A percentile compares a stretch with the other conserved stretches of the same genome.
Conservation (phyloP, 2,113 vertebrate species). For the Triplophysa rosa region DNA sequence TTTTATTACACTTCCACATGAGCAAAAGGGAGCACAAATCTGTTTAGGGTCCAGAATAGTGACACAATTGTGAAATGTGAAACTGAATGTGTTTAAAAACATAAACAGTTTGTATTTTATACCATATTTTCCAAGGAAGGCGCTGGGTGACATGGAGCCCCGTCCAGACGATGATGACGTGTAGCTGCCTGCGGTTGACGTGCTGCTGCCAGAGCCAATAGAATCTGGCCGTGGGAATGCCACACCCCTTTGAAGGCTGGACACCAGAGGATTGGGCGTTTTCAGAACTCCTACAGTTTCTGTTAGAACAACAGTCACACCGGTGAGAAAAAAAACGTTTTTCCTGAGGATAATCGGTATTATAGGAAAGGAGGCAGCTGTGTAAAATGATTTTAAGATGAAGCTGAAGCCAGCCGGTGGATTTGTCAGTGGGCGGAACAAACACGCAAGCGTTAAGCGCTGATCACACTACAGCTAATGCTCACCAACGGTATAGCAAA, state of each 20-base stretch:
- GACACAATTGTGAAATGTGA: too few relatives aligned
- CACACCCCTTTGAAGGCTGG: slow-evolving; percentile 38
- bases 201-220: slow-evolving; percentile 69
- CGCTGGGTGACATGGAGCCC: slow-evolving; percentile 68
- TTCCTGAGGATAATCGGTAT: too few relatives aligned
- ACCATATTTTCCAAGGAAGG: slow-evolving; percentile 43
- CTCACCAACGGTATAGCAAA: too few relatives aligned
- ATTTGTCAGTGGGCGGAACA: not conserved
- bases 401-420: not conserved
- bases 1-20: not conserved
- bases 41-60: too few relatives aligned
- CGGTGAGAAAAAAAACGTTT: not conserved
- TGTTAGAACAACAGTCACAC: slow-evolving; percentile 4
- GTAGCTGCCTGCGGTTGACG: slow-evolving; percentile 73
- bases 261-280: not conserved
- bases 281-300: slow-evolving; percentile 41
- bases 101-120: not conserved
- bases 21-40: not conserved
- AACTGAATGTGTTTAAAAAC: too few relatives aligned
- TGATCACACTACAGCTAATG: not conserved
- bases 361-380: too few relatives aligned
- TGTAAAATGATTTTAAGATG: not conserved
- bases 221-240: slow-evolving; percentile 64
- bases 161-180: slow-evolving; percentile 73
- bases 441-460: not conserved